Conservation (phyloP, 2,113 vertebrate species). For the Gulo gulo region DNA sequence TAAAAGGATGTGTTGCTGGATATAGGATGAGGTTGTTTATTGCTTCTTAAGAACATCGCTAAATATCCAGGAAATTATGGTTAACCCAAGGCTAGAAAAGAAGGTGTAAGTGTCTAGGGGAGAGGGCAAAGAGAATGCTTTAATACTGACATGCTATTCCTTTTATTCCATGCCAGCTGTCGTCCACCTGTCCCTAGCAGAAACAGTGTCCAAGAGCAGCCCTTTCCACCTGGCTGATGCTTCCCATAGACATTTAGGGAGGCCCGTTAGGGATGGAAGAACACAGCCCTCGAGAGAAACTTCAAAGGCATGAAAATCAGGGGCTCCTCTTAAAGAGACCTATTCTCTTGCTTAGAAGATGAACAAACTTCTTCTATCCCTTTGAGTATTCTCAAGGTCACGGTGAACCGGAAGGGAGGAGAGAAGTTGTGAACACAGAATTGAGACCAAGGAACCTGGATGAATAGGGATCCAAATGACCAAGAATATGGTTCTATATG, state of each 20-base stretch:
- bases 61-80: neutral
- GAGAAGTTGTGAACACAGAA: neutral
- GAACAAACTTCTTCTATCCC: neutral
- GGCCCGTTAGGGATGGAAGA: neutral
- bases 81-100: neutral
- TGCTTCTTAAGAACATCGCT: neutral
- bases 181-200: neutral
- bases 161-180: neutral
- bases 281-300: neutral
- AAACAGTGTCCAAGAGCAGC: neutral
- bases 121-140: neutral
- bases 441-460: neutral
- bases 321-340: neutral
- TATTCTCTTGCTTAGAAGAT: neutral
- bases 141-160: neutral
- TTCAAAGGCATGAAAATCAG: neutral
- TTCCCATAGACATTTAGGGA: neutral
- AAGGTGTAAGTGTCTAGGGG: neutral
- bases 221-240: neutral
- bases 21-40: neutral
- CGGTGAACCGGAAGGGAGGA: neutral
- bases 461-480: neutral
- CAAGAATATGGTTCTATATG: neutral
- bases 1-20: neutral
- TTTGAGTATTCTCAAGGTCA: neutral